Evolutionary conservation across 1,140 invertebrate species (phyloP), one percentile per base, ranked within the genome.

Genomic region (Trigoniulus corallinus): DNA sequence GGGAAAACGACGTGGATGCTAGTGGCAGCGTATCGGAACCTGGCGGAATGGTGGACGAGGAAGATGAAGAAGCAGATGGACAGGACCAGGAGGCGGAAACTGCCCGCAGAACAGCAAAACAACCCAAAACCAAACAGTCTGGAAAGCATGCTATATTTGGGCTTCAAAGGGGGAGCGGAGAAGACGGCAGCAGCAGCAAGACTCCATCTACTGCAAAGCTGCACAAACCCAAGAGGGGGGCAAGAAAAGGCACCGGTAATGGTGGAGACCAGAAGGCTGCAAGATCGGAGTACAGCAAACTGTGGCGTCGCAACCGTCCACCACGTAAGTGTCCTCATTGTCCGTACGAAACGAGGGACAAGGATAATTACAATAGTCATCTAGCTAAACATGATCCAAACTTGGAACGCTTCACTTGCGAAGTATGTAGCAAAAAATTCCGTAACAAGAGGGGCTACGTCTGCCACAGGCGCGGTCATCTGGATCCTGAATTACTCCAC

Each of bases 51-150:
- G n/a, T n/a, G n/a, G n/a, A n/a, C n/a, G n/a, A n/a, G n/a, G n/a
- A n/a, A 57, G 50, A 25, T 27, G 2, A 49, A 57, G 29, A 59
- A 57, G 37, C 46, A 51, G 4, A 56, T 58, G 20, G 46, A 29
- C 4, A 50, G 50, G 13, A 50, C 53, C 39, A 61, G 62, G 50
- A 62, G 57, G 45, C 53, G 48, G 15, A 62, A 62, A 43, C 54
- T 63, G 2, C 45, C 53, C 2, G 61, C 59, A 37, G 61, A 64
- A 47, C 22, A 59, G 39, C 56, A 59, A 1, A 54, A 55, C 24
- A 57, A 58, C 10, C 62, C 62, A 48, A 47, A 50, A 3, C 57
- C 57, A 44, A 54, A 58, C 25, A 18, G 58, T 24, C 54, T 57
- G 18, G 61, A 60, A 12, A 50, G 53, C 2, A 50, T 49, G 1